Evolutionary conservation across 2,113 vertebrate genomes (phyloP).

Genomic region (Macroglossus sobrinus): DNA sequence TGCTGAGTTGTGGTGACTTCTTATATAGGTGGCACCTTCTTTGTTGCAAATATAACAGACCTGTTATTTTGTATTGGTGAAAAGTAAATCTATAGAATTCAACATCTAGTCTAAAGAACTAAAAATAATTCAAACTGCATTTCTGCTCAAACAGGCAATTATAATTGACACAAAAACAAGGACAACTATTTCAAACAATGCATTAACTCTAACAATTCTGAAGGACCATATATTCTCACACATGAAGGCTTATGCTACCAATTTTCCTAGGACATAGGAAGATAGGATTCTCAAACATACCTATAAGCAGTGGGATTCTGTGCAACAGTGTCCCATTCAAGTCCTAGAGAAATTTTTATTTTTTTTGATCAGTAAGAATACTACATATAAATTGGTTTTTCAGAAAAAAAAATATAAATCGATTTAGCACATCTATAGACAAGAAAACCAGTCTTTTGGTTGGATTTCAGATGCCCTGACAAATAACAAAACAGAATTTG

Average conservation of each 20-base stretch:
- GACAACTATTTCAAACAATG: constrained; percentile 6
- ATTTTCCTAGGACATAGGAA: not conserved
- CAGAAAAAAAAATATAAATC: not conserved
- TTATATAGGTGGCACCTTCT: not conserved
- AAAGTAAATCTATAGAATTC: constrained; percentile 54
- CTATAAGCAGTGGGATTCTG: not conserved
- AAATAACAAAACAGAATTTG: not conserved
- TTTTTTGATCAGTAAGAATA: not conserved
- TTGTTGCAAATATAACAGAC: constrained; percentile 18
- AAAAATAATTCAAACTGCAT: constrained; percentile 61
- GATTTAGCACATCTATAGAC: not conserved
- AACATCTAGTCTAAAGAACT: constrained; percentile 40
- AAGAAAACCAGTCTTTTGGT: not conserved
- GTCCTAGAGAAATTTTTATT: not conserved
- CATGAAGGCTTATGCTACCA: not conserved
- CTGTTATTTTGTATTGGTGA: constrained; percentile 46
- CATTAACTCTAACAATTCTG: constrained; percentile 20
- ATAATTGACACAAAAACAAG: constrained; percentile 54
- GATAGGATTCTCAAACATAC: not conserved
- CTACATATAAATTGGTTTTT: not conserved
- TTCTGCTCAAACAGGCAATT: constrained; percentile 53
- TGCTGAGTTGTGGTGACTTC: not conserved
- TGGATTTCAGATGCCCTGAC: not conserved
- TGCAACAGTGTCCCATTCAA: not conserved
- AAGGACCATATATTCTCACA: not conserved